Conservation (phyloP, 2,113 vertebrate species). For the Rhizomys pruinosus region DNA sequence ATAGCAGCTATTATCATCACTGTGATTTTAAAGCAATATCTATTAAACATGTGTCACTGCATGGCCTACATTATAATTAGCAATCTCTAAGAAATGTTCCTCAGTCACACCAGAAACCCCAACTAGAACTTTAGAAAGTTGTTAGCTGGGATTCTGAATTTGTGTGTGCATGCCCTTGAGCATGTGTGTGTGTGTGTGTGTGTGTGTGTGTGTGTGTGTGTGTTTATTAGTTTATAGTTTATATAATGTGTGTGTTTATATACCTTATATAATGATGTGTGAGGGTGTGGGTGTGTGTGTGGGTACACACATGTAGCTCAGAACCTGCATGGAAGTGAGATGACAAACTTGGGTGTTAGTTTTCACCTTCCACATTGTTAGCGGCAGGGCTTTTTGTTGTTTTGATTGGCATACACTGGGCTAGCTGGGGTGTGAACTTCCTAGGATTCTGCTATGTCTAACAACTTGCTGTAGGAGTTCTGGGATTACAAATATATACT, state of each 20-base stretch:
- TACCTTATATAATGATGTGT: too few relatives aligned
- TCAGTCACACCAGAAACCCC: neutral
- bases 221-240: too few relatives aligned
- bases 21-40: neutral
- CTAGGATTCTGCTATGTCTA: neutral
- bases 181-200: neutral
- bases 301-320: neutral
- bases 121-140: conserved; percentile 20
- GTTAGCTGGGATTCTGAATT: neutral
- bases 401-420: neutral
- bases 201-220: neutral
- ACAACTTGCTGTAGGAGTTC: neutral
- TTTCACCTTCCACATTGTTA: neutral
- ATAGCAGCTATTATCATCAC: neutral
- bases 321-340: too few relatives aligned
- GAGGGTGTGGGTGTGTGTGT: neutral
- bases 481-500: neutral
- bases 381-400: neutral
- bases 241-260: too few relatives aligned
- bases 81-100: neutral
- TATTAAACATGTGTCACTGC: neutral
- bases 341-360: too few relatives aligned
- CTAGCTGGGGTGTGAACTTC: too few relatives aligned
- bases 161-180: neutral
- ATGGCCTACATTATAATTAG: neutral